These are phyloP conservation scores for Platyscapa corneri DNA, from an alignment of 1,140 invertebrate species.

Conservation along the genomic window DNA sequence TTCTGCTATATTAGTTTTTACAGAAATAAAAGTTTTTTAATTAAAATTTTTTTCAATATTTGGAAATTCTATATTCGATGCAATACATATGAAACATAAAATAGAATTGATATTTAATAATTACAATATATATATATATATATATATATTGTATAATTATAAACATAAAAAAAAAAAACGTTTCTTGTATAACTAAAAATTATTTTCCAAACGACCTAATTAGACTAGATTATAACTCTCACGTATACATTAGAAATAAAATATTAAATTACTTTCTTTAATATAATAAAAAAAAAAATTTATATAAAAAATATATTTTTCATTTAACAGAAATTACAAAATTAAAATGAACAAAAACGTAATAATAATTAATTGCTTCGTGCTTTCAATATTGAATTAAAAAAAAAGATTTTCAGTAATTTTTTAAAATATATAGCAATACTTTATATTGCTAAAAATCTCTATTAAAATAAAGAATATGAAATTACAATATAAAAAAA, in stretches of 20 bases:
- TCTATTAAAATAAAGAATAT: not conserved
- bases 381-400: not conserved
- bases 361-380: not conserved
- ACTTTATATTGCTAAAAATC: not conserved
- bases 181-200: too few relatives aligned
- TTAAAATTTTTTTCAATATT: not conserved
- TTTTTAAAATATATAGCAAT: not conserved
- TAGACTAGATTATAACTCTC: not conserved
- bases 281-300: too few relatives aligned
- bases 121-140: too few relatives aligned
- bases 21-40: not conserved
- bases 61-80: too few relatives aligned
- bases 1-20: not conserved
- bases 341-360: not conserved
- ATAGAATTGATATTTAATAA: too few relatives aligned
- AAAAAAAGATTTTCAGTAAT: not conserved
- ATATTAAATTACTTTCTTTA: not conserved
- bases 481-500: not conserved
- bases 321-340: not conserved
- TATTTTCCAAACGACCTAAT: not conserved
- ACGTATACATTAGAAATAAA: not conserved
- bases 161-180: too few relatives aligned
- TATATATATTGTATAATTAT: too few relatives aligned
- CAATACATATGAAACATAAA: too few relatives aligned
- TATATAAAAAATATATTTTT: not conserved